phyloP scores from a whole-genome alignment of 2,113 vertebrate genomes.

The Nymphicus hollandicus region DNA sequence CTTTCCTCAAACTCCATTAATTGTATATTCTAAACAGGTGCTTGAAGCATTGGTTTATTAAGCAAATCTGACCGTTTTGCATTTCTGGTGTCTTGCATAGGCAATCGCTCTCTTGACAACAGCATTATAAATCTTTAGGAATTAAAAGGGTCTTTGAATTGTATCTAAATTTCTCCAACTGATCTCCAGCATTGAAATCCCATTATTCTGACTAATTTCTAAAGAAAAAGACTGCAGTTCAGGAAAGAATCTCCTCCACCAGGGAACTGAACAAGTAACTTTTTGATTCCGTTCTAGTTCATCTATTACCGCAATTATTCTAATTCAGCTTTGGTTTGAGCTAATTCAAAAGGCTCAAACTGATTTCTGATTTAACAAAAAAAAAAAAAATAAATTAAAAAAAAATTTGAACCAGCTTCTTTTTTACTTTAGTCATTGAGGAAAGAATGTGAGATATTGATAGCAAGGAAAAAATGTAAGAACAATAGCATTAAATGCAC shows the following conservation, averaged over 20 bases:
- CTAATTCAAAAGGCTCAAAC: background rate
- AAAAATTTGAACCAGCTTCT: background rate
- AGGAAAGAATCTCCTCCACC: background rate
- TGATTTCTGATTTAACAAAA: background rate
- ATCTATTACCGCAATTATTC: background rate
- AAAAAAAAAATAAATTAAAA: background rate
- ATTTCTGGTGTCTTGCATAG: background rate
- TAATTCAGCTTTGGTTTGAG: background rate
- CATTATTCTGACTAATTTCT: background rate
- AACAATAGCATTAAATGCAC: background rate
- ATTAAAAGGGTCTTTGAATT: background rate
- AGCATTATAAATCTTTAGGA: background rate
- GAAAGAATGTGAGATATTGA: background rate
- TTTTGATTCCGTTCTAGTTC: background rate
- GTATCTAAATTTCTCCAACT: background rate
- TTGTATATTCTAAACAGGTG: background rate
- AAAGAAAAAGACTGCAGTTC: background rate
- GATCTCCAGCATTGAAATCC: background rate
- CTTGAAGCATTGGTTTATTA: background rate
- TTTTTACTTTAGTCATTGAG: background rate
- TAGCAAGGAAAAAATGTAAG: background rate
- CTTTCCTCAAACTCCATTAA: background rate
- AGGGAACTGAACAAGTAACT: background rate
- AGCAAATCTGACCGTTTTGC: background rate
- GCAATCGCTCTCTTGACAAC: background rate